A percentile compares a stretch with the other conserved stretches of the same genome.
phyloP scores from a whole-genome alignment of 2,113 vertebrate genomes.

The Neotoma lepida region DNA sequence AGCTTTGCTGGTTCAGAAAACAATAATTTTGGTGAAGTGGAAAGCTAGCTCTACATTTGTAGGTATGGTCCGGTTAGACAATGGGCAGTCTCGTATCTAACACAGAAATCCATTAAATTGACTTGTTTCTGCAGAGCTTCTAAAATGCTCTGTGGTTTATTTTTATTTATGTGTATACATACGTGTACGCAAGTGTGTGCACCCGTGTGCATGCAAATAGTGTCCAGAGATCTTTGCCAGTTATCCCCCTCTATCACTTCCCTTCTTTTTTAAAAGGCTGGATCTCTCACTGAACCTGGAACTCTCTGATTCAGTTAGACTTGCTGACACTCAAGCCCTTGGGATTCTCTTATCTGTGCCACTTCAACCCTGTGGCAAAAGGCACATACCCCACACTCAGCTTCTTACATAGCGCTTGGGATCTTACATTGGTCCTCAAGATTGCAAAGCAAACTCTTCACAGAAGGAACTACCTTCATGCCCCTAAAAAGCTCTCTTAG shows the following conservation, averaged over 20 bases:
- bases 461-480: background rate
- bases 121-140: background rate
- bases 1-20: background rate
- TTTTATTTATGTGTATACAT: background rate
- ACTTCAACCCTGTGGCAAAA: background rate
- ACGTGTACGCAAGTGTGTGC: no score
- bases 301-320: background rate
- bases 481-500: background rate
- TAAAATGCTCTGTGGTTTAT: background rate
- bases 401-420: background rate
- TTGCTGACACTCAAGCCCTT: no score
- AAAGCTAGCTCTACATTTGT: background rate
- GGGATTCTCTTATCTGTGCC: background rate
- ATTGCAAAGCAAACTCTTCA: background rate
- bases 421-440: background rate
- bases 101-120: background rate
- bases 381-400: background rate
- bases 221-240: background rate
- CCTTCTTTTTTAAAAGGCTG: background rate
- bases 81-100: slow-evolving; percentile 9
- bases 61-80: background rate
- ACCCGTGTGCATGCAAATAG: background rate
- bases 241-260: background rate
- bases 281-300: background rate
- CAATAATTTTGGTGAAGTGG: background rate